Conservation (phyloP, 2,888 invertebrate species). For the Dynastes tityus region DNA sequence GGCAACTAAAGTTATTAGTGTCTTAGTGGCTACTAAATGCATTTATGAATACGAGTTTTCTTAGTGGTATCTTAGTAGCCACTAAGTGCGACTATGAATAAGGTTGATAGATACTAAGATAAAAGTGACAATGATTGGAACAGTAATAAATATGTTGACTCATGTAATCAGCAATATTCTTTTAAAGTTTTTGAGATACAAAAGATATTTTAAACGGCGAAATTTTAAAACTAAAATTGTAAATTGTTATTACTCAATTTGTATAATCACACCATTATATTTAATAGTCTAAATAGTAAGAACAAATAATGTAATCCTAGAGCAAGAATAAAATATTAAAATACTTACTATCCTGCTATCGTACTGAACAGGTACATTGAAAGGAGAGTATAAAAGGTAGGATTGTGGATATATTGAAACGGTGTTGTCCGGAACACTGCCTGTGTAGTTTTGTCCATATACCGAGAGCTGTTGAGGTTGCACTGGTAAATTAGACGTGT, state of each 20-base stretch:
- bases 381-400: conserved; percentile 66
- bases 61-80: too few species aligned
- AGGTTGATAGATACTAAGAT: too few species aligned
- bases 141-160: too few species aligned
- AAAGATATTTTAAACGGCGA: background rate
- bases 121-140: too few species aligned
- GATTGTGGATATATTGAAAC: conserved; percentile 64
- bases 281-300: conserved; percentile 7
- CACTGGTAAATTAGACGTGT: conserved; percentile 53
- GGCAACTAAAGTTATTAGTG: too few species aligned
- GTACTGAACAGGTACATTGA: conserved; percentile 64
- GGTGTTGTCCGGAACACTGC: conserved; percentile 52
- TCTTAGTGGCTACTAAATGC: too few species aligned
- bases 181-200: background rate
- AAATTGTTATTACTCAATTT: too few species aligned
- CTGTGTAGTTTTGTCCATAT: conserved; percentile 56
- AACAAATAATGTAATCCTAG: background rate
- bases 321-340: background rate
- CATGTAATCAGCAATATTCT: too few species aligned
- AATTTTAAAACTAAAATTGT: too few species aligned
- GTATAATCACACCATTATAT: too few species aligned
- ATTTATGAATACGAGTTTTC: too few species aligned
- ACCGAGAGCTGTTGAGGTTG: conserved; percentile 59
- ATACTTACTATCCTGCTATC: conserved; percentile 65
- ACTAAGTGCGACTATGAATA: too few species aligned